Percentiles rank a stretch among this genome's conserved stretches.
Evolutionary conservation across 2,113 vertebrate genomes (phyloP).

Genomic region (Miniopterus natalensis): DNA sequence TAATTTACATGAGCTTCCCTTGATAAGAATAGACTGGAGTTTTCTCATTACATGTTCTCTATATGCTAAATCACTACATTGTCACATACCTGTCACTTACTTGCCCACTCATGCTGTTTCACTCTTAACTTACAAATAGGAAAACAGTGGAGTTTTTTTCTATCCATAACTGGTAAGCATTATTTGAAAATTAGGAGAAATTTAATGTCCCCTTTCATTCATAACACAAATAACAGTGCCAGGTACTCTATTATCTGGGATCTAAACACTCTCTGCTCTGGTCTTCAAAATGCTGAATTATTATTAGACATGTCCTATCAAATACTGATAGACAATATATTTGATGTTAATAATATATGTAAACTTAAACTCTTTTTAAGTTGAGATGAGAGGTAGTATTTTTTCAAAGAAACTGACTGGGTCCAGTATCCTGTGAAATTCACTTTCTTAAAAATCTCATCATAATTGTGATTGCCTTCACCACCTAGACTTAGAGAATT

Average conservation of each 20-base stretch:
- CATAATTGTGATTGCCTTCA: neutral
- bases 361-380: neutral
- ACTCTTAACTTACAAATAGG: neutral
- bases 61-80: neutral
- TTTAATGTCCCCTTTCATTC: neutral
- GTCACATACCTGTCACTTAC: neutral
- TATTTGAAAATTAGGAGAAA: conserved; percentile 11
- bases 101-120: neutral
- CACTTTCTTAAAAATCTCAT: neutral
- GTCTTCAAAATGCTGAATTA: neutral
- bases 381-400: neutral
- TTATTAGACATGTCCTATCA: neutral
- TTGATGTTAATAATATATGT: neutral
- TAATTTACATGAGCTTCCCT: neutral
- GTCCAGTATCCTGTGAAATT: neutral
- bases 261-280: neutral
- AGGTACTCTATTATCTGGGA: neutral
- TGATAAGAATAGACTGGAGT: neutral
- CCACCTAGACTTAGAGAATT: neutral
- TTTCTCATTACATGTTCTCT: neutral
- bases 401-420: neutral
- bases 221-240: neutral
- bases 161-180: neutral
- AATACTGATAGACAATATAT: neutral
- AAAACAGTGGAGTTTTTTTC: neutral